A percentile compares a stretch with the other conserved stretches of the same genome.
These are phyloP conservation scores for Lutraria lutraria DNA, from an alignment of 2,888 invertebrate species.

Conservation along the genomic window DNA sequence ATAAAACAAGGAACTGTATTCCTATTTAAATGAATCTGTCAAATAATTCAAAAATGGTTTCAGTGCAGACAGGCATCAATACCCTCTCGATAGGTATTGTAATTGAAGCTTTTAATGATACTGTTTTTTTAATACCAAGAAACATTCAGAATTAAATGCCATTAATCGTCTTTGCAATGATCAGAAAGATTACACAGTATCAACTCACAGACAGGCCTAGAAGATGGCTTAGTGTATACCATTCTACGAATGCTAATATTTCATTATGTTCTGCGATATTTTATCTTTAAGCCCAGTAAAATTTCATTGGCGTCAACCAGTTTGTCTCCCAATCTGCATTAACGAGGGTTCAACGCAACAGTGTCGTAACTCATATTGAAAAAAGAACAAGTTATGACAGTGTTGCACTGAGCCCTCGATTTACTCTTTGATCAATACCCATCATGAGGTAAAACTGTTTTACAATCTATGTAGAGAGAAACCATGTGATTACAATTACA, in stretches of 20 bases:
- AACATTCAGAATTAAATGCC: not conserved
- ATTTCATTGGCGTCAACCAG: not conserved
- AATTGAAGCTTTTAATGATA: not conserved
- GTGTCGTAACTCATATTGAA: no score
- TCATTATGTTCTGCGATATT: conserved; percentile 6
- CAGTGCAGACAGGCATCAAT: not conserved
- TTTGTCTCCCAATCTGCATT: not conserved
- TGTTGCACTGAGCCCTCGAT: no score
- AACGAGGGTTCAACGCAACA: no score
- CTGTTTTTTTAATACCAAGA: conserved; percentile 2
- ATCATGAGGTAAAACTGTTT: not conserved
- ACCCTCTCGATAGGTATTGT: not conserved
- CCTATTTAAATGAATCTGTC: conserved; percentile 24
- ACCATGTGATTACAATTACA: no score
- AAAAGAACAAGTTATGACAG: no score
- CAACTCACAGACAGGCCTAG: not conserved
- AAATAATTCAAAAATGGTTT: conserved; percentile 10
- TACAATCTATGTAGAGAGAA: not conserved
- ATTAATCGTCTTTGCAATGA: not conserved
- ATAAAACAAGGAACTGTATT: conserved; percentile 38
- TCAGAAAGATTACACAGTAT: not conserved
- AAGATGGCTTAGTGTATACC: not conserved
- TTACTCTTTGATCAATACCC: not conserved
- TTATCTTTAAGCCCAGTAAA: not conserved
- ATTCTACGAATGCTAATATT: not conserved